Evolutionary conservation across 2,113 vertebrate species (phyloP).

Genomic region (Vulpes lagopus): DNA sequence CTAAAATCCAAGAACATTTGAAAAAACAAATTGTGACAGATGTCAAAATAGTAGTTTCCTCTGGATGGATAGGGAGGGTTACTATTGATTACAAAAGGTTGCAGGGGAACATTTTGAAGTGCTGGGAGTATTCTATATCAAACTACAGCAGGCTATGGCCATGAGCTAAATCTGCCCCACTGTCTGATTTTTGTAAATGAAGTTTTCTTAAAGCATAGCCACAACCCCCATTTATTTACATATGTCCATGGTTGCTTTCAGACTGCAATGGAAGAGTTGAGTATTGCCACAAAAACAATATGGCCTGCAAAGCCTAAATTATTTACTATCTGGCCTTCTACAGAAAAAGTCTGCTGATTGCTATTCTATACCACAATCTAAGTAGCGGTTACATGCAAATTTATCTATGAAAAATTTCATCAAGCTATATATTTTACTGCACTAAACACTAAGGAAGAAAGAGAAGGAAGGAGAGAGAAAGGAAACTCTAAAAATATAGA

Average conservation of each 20-base stretch:
- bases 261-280: neutral
- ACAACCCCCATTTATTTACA: neutral
- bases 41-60: neutral
- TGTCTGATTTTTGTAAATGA: neutral
- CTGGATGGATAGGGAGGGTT: neutral
- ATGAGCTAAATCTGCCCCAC: neutral
- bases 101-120: neutral
- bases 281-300: neutral
- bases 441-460: neutral
- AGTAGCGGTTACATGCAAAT: neutral
- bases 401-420: neutral
- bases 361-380: neutral
- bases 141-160: neutral
- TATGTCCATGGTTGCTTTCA: neutral
- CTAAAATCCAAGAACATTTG: neutral
- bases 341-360: neutral
- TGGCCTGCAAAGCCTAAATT: neutral
- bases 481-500: neutral
- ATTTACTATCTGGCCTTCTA: neutral
- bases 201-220: conserved; percentile 23
- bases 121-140: neutral
- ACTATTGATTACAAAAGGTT: neutral
- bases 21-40: neutral
- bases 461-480: too few species aligned
- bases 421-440: neutral